Percentiles rank a stretch among this genome's conserved stretches.
Conservation (phyloP, 2,797 vertebrate species). For the Zenarchopterus dispar region DNA sequence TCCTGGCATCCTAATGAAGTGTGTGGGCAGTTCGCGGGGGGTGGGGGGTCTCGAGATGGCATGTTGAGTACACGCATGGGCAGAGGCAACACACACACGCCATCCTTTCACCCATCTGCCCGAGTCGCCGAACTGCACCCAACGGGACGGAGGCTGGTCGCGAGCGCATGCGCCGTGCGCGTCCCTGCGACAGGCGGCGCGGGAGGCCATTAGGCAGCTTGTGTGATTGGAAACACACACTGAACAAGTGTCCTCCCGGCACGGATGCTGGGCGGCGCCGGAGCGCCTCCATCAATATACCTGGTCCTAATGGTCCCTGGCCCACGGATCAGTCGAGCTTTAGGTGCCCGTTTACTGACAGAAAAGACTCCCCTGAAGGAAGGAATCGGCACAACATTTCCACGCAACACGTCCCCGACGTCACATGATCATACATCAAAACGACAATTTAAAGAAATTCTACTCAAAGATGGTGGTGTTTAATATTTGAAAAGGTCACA, state of each 20-base stretch:
- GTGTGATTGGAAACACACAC: slow-evolving; percentile 70
- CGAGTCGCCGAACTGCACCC: slow-evolving; percentile 88
- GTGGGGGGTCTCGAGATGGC: slow-evolving; percentile 85
- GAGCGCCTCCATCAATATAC: slow-evolving; percentile 63
- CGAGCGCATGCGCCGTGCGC: slow-evolving; percentile 84
- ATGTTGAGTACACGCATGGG: slow-evolving; percentile 94
- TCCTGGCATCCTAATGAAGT: slow-evolving; percentile 99
- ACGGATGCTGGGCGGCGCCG: slow-evolving; percentile 44
- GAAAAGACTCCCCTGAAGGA: slow-evolving; percentile 45
- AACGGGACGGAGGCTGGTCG: slow-evolving; percentile 85
- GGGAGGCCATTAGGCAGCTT: slow-evolving; percentile 64
- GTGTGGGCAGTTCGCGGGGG: slow-evolving; percentile 90
- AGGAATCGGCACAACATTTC: slow-evolving; percentile 42
- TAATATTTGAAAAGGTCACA: slow-evolving; percentile 59
- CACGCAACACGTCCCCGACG: slow-evolving; percentile 38
- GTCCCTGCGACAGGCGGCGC: slow-evolving; percentile 46
- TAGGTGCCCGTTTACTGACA: slow-evolving; percentile 64
- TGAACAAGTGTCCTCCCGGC: slow-evolving; percentile 70
- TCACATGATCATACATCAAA: slow-evolving; percentile 45
- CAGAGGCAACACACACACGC: slow-evolving; percentile 91
- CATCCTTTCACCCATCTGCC: slow-evolving; percentile 89
- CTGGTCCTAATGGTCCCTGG: slow-evolving; percentile 66
- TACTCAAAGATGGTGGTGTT: slow-evolving; percentile 34
- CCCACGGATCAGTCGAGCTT: slow-evolving; percentile 59
- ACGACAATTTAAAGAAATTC: slow-evolving; percentile 40